Conservation (phyloP, 2,113 vertebrate species). For the Lycaon pictus region DNA sequence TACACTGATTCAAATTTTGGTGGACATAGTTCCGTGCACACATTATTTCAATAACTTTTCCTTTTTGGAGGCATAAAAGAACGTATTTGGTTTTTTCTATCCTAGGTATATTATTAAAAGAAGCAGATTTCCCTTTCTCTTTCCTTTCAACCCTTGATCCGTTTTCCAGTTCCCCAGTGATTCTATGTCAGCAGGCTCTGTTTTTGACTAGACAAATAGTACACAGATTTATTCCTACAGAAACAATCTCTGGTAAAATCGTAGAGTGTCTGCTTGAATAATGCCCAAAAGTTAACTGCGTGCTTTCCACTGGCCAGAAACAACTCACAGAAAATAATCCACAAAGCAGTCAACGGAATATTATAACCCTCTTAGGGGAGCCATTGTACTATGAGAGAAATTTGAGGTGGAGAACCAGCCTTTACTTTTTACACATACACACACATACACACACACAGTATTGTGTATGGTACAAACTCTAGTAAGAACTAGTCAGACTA, state of each 20-base stretch:
- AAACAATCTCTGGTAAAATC: conserved; percentile 87
- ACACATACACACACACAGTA: background rate
- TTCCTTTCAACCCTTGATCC: conserved; percentile 43
- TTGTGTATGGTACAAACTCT: background rate
- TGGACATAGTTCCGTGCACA: background rate
- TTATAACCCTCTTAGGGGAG: conserved; percentile 84
- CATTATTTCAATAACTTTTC: conserved; percentile 35
- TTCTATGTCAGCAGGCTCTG: conserved; percentile 26
- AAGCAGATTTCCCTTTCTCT: conserved; percentile 66
- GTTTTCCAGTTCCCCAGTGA: conserved; percentile 13
- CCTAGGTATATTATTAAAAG: conserved; percentile 50
- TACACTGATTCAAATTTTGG: conserved; percentile 26
- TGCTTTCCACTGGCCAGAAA: conserved; percentile 85
- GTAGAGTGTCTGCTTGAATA: conserved; percentile 84
- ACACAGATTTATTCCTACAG: conserved; percentile 86
- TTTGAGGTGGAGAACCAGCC: conserved; percentile 75
- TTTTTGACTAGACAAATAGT: conserved; percentile 82
- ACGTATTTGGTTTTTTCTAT: conserved; percentile 11
- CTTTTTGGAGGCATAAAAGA: background rate
- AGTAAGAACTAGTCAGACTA: background rate
- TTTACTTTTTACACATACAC: conserved; percentile 44
- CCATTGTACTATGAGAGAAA: conserved; percentile 79
- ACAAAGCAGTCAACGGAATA: conserved; percentile 82
- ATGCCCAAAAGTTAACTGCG: conserved; percentile 85
- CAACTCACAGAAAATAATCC: conserved; percentile 85